A percentile compares a stretch with the other conserved stretches of the same genome.
Evolutionary conservation across 2,888 invertebrate species (phyloP).

Genomic region (Synanthedon andrenaeformis): DNA sequence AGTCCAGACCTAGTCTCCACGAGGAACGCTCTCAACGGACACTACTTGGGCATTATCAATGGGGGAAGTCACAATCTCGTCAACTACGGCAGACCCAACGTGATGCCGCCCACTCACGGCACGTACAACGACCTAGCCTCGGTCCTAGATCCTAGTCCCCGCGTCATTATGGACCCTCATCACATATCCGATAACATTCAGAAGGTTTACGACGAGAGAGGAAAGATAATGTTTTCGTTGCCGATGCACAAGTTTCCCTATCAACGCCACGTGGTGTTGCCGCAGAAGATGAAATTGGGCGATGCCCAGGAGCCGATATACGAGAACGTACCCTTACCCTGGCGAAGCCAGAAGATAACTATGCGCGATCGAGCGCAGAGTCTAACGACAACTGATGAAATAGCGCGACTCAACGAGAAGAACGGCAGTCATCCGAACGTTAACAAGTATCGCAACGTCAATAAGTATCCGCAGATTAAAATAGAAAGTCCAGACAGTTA

Average conservation of each 20-base stretch:
- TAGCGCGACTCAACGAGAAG: slow-evolving; percentile 52
- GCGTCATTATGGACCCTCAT: slow-evolving; percentile 71
- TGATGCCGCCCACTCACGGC: slow-evolving; percentile 72
- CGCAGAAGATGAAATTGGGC: slow-evolving; percentile 35
- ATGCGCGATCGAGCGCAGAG: slow-evolving; percentile 73
- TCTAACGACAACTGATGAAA: slow-evolving; percentile 78
- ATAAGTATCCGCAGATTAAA: slow-evolving; percentile 23
- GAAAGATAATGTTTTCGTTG: slow-evolving; percentile 74
- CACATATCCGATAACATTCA: slow-evolving; percentile 71
- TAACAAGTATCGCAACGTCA: slow-evolving; percentile 28
- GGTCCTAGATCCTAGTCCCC: slow-evolving; percentile 60
- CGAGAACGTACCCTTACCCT: slow-evolving; percentile 82
- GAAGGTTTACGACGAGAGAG: slow-evolving; percentile 73
- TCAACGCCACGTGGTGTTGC: slow-evolving; percentile 61
- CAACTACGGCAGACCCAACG: slow-evolving; percentile 33
- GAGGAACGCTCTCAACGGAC: slow-evolving; percentile 71
- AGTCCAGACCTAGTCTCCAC: slow-evolving; percentile 84
- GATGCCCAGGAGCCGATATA: slow-evolving; percentile 80
- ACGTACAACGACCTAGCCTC: slow-evolving; percentile 81
- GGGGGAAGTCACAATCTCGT: slow-evolving; percentile 35
- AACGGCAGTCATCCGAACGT: slow-evolving; percentile 47
- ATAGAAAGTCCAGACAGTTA: slow-evolving; percentile 36
- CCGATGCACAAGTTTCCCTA: slow-evolving; percentile 61
- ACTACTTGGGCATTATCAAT: slow-evolving; percentile 50
- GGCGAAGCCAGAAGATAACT: slow-evolving; percentile 53